Base-by-base conservation (phyloP, 1,140 invertebrate species). In the Radopholus similis region DNA sequence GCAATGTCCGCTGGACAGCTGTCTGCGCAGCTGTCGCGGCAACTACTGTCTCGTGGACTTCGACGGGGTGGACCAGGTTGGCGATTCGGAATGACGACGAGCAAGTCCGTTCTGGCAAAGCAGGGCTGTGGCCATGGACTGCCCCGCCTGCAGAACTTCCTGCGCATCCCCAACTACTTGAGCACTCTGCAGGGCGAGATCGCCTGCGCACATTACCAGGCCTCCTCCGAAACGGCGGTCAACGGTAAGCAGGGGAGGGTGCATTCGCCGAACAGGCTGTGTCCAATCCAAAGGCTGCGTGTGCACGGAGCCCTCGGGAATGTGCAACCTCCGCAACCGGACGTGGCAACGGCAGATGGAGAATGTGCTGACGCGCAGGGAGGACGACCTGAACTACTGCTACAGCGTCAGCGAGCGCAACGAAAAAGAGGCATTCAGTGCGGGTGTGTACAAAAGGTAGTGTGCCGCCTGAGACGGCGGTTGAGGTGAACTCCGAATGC, bases 41-140 rank as follows among this genome's bases (percentile, higher is more conserved):
- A 82, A 81, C 49, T 81, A 81, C 47, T 81, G 79, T 59, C 69
- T 81, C 13, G 66, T 79, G 13, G 79, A 81, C 64, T 81, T 81
- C 71, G 80, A 81, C 38, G 80, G 79, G 30, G 57, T 78, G 28
- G 79, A 81, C 42, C 79, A 80, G 71, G 76, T 77, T 28, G 18
- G 53, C 54, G 37, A 38, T n/a, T 5, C n/a, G n/a, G n/a, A n/a
- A n/a, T n/a, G n/a, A n/a, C n/a, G n/a, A n/a, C n/a, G 26, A 47
- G 5, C 44, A 47, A 47, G 3, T 47, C 13, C 44, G 13, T 18
- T 18, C 6, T 47, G 5, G 1, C 26, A 49, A 49, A 11, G 23
- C 28, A 80, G 71, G 78, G 79, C 23, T 81, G 79, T 53, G 79
- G 79, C 37, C 32, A 77, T 11, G 79, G 79, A 15, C 64, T 74